Base-by-base conservation (phyloP, 2,113 vertebrate genomes). In the Hippocampus guttulatus region DNA sequence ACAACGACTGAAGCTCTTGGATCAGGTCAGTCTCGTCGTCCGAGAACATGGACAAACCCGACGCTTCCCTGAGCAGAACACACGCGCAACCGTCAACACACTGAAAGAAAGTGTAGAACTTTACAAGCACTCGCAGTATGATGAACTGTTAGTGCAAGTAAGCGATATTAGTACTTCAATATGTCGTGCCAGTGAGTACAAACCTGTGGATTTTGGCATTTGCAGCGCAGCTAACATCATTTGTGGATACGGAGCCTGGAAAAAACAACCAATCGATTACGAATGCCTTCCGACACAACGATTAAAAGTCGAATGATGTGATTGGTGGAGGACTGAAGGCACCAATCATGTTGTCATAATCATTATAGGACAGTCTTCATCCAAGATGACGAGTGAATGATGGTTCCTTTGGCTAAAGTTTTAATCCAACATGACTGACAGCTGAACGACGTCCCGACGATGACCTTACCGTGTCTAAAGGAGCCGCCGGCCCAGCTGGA, bases 1-100 rank as follows among this genome's bases (percentile, higher is more conserved):
- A 97, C 94, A 99, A 91, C 58, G 93, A 94, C 88, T 95, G 94
- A 76, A 98, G 93, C 81, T 98, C 95, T 83, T 91, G 89, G 77
- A 97, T 95, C 76, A 98, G 86, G 84, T 98, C 95, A 0, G 91
- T 91, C 82, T 96, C 95, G 69, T 96, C 95, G 55, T 96, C 95
- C 8, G 93, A 95, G 85, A 91, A 93, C 66, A 95, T 83, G 47
- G 92, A 93, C 67, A 96, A 82, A 69, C 77, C 78, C 0, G 51
- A 68, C 1, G 81, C 61, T 51, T 87, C 83, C 62, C 87, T 86
- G 8, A 47, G 27, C 11, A 60, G 49, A 78, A 40, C 60, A 66
- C 47, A 23, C 20, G 30, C 41, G 14, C 18, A 18, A 14, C 3
- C 11, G 43, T 45, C 43, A 14, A 45, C 43, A 5, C 10, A 45